These are phyloP conservation scores for Trogon surrucura DNA, from an alignment of 2,113 vertebrate species.

Conservation along the genomic window DNA sequence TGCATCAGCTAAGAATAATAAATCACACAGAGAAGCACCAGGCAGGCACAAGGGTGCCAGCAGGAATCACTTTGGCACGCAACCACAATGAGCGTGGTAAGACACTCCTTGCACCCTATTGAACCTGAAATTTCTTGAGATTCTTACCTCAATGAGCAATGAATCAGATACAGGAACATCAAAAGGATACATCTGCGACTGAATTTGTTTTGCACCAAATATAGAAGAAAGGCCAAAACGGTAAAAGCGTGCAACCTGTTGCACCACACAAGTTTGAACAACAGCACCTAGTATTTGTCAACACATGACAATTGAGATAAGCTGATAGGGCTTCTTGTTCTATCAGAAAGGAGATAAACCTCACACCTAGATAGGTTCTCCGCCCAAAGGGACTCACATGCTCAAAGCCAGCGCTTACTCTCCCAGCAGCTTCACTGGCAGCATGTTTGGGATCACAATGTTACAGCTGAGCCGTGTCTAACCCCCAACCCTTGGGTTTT, in stretches of 20 bases:
- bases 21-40: background rate
- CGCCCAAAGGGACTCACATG: background rate
- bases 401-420: background rate
- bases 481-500: background rate
- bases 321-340: background rate
- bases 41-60: background rate
- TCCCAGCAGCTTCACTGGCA: background rate
- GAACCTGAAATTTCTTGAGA: background rate
- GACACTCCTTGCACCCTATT: background rate
- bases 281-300: background rate
- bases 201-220: background rate
- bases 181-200: background rate
- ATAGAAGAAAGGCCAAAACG: background rate
- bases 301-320: background rate
- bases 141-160: background rate
- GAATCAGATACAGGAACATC: background rate
- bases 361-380: background rate
- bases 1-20: background rate
- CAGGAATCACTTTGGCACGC: background rate
- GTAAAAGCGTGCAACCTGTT: background rate
- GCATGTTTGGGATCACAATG: accelerated
- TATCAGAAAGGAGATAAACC: background rate
- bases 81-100: background rate
- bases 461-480: background rate
- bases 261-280: background rate